phyloP scores from a whole-genome alignment of 1,140 invertebrate species.

The Phymorhynchus buccinoides region DNA sequence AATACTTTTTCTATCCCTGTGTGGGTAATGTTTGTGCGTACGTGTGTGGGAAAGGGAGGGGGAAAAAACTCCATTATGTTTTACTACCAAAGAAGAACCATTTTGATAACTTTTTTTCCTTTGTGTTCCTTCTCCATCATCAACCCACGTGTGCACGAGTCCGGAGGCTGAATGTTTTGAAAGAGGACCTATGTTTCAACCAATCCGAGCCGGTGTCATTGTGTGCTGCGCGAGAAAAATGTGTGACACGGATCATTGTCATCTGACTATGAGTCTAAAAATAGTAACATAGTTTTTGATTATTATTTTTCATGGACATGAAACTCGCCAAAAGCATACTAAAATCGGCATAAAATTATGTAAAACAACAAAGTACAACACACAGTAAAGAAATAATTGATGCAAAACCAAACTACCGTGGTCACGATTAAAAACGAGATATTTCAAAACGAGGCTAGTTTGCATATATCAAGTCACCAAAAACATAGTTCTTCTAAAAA shows the following conservation, averaged over 20 bases:
- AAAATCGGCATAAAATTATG: background rate
- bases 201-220: slow-evolving; percentile 2
- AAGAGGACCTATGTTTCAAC: background rate
- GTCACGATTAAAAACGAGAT: slow-evolving; percentile 18
- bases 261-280: slow-evolving; percentile 6
- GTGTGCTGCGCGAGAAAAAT: background rate
- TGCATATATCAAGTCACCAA: slow-evolving; percentile 35
- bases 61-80: too few species aligned
- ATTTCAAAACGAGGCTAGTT: slow-evolving; percentile 38
- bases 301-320: background rate
- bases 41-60: too few species aligned
- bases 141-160: background rate
- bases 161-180: background rate
- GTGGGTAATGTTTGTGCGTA: too few species aligned
- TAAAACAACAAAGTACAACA: background rate
- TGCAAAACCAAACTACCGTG: background rate
- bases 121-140: too few species aligned
- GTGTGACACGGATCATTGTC: background rate
- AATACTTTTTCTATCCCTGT: too few species aligned
- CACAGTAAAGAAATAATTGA: background rate
- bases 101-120: too few species aligned
- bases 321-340: background rate
- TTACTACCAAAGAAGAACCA: too few species aligned
- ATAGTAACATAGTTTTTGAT: slow-evolving; percentile 33
- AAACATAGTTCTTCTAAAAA: background rate